Conservation (phyloP, 1,140 invertebrate genomes). For the Drosophila truncata region DNA sequence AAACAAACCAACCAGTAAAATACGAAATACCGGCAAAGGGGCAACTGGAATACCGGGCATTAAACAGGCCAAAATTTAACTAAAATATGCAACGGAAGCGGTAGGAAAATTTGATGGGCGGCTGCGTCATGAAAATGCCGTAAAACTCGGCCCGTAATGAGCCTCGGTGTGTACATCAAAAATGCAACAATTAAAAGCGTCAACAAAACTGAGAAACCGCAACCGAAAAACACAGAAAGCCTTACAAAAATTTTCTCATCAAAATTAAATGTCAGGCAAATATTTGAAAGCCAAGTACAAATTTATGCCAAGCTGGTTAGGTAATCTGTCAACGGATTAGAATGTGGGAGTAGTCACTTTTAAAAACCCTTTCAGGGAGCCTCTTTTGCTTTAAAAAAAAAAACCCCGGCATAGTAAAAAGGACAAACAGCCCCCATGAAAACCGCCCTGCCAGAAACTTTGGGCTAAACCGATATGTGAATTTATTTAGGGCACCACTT, state of each 20-base stretch:
- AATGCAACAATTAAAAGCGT: constrained; percentile 80
- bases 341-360: constrained; percentile 28
- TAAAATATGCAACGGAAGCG: constrained; percentile 72
- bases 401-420: constrained; percentile 67
- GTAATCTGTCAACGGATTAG: not conserved
- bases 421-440: constrained; percentile 60
- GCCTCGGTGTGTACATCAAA: constrained; percentile 60
- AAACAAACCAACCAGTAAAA: not conserved
- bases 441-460: constrained; percentile 32
- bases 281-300: constrained; percentile 64
- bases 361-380: constrained; percentile 53
- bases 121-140: constrained; percentile 63
- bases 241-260: constrained; percentile 62
- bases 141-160: constrained; percentile 68
- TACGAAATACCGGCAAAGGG: not conserved
- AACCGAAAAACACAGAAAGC: constrained; percentile 23
- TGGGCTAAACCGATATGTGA: constrained; percentile 64
- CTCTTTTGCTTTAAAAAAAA: constrained; percentile 67
- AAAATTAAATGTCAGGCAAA: constrained; percentile 62
- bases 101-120: constrained; percentile 53
- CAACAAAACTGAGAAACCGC: constrained; percentile 50
- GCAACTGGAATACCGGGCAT: constrained; percentile 34
- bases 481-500: constrained; percentile 62
- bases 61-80: constrained; percentile 59
- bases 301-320: constrained; percentile 58